Percentiles rank a stretch among this genome's conserved stretches.
These are phyloP conservation scores for Pelosia muscerda DNA, from an alignment of 2,888 invertebrate species.

Conservation along the genomic window DNA sequence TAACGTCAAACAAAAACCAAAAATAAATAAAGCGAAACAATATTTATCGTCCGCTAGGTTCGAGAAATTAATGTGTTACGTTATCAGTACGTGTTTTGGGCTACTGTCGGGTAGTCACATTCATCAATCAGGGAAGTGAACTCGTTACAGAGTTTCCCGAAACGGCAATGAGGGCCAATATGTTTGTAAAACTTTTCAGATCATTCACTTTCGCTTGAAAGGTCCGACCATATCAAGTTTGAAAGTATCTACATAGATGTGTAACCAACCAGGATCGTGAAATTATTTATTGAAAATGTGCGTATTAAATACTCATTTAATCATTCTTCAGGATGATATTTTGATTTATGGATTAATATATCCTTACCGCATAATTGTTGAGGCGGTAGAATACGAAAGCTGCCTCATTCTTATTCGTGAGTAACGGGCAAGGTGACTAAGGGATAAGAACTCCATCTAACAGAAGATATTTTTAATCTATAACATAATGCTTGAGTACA, in stretches of 20 bases:
- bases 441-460: no score
- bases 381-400: neutral
- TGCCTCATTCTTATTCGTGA: neutral
- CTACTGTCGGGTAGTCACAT: slow-evolving; percentile 59
- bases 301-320: slow-evolving; percentile 32
- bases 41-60: slow-evolving; percentile 60
- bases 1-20: slow-evolving; percentile 47
- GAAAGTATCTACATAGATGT: slow-evolving; percentile 53
- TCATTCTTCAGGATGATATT: slow-evolving; percentile 24
- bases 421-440: no score
- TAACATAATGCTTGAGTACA: no score
- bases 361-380: no score
- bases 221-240: slow-evolving; percentile 50
- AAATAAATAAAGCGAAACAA: slow-evolving; percentile 54
- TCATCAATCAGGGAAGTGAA: slow-evolving; percentile 83
- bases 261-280: slow-evolving; percentile 59
- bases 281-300: slow-evolving; percentile 43
- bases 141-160: slow-evolving; percentile 80
- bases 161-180: slow-evolving; percentile 74
- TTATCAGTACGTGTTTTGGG: slow-evolving; percentile 74
- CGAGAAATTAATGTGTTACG: slow-evolving; percentile 70
- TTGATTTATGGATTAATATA: neutral
- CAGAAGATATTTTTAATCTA: no score
- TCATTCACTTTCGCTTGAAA: slow-evolving; percentile 81
- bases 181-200: slow-evolving; percentile 81